Conservation (phyloP, 2,113 vertebrate species). For the Microtus ochrogaster region DNA sequence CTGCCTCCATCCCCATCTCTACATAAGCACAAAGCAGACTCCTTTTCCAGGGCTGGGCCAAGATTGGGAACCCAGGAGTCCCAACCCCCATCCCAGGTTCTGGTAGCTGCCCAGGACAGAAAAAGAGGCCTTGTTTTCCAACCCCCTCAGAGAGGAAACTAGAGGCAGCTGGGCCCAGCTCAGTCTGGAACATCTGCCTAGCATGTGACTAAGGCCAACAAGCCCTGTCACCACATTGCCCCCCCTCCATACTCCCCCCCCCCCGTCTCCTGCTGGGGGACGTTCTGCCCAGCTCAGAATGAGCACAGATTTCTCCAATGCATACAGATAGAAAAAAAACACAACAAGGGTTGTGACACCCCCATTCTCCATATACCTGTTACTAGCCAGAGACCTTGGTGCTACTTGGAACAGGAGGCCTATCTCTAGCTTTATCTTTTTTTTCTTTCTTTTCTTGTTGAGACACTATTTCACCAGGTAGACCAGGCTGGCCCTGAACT, state of each 20-base stretch:
- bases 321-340: neutral
- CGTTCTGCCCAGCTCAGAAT: neutral
- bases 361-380: neutral
- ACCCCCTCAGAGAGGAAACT: neutral
- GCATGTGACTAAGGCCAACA: slow-evolving; percentile 30
- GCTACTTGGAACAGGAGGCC: neutral
- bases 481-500: neutral
- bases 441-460: neutral
- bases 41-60: neutral
- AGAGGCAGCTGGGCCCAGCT: slow-evolving; percentile 56
- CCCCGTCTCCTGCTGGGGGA: neutral
- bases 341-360: neutral
- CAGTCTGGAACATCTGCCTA: slow-evolving; percentile 60
- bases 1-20: neutral
- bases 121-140: slow-evolving; percentile 61
- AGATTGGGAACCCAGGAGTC: neutral
- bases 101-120: slow-evolving; percentile 39
- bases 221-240: neutral
- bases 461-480: neutral
- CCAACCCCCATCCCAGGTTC: slow-evolving; percentile 16
- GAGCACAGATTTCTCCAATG: neutral
- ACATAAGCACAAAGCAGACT: neutral
- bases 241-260: neutral
- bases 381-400: neutral
- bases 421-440: neutral